These are phyloP conservation scores for rabbit (Oryctolagus cuniculus) DNA, from an alignment of 2,113 vertebrate genomes.

Conservation along the genomic window mOryCun1.1 NC_091439.1:23345001-23345500, in stretches of 20 bases:
- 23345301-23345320: constrained; percentile 12
- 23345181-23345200: constrained; percentile 20
- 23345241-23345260: not conserved
- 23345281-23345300: constrained; percentile 42
- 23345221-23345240: constrained; percentile 58
- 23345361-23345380: constrained; percentile 48
- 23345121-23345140: not conserved
- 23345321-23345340: not conserved
- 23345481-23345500: not conserved
- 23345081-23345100: constrained; percentile 49
- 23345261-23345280: constrained; percentile 39
- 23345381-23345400: constrained; percentile 24
- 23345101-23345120: constrained; percentile 42
- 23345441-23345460: not conserved
- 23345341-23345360: constrained; percentile 41
- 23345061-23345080: constrained; percentile 31
- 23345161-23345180: constrained; percentile 62
- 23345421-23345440: not conserved
- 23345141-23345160: constrained; percentile 36
- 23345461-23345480: not conserved
- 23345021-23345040: constrained; percentile 22
- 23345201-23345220: constrained; percentile 34
- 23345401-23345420: constrained; percentile 21
- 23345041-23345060: not conserved
- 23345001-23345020: not conserved